Base-by-base conservation (phyloP, 2,888 invertebrate genomes). In the Alitta virens region DNA sequence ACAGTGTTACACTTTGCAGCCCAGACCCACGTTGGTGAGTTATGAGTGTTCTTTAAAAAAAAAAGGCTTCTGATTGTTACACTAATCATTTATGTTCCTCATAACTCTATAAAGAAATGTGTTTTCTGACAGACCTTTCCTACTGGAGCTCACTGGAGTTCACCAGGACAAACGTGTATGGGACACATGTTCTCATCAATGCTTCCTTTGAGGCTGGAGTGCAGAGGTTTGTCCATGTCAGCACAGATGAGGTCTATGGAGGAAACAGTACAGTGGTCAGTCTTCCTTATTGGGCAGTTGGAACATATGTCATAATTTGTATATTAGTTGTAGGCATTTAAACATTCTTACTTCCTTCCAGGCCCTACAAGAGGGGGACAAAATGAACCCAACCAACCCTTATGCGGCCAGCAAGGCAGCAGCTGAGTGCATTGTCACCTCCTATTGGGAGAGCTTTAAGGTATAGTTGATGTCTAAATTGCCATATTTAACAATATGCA, bases 211-310 rank as follows among this genome's bases (percentile, higher is more conserved):
- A 72, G 25, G 62, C 66, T 12, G 66, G 67, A 9, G 65, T 73
- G 12, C 59, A 62, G 51, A 50, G 59, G 42, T 74, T 74, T 64
- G 56, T 74, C 18, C 74, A 74, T 63, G 68, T 72, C 58, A 72
- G 72, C 55, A 73, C 75, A 2, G 80, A 78, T 66, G 82, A 82
- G 63, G 78, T 82, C 9, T 83, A 81, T 63, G 82, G 82, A 53
- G 69, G 70, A 23, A 57, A 61, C 53, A 55, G 46, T 46, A 46
- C n/a, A 12, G 46, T 46, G n/a, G 46, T 46, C 5, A 46, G 46
- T 46, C 33, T 7, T 33, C 33, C 33, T 12, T 33, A 12, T 33
- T 33, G 33, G 33, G n/a, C n/a, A n/a, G n/a, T n/a, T 33, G 33
- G 5, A 33, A 33, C 33, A 33, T 33, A 7, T 33, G 7, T 33